These are phyloP conservation scores for Brachionus manjavacas DNA, from an alignment of 1,140 invertebrate species.

Conservation along the genomic window DNA sequence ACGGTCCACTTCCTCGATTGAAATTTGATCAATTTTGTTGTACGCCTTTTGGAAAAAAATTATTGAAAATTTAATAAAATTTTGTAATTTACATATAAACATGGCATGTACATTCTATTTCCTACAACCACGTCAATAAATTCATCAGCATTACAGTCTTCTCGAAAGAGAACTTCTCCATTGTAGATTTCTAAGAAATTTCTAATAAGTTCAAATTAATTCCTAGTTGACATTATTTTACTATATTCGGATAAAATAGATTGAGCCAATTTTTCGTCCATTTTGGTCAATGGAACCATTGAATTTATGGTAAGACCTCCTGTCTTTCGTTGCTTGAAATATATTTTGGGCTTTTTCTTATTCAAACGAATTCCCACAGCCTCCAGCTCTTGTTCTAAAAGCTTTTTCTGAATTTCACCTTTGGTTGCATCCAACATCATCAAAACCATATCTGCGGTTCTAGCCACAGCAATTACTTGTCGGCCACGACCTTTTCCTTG, in stretches of 20 bases:
- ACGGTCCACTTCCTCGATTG: constrained; percentile 80
- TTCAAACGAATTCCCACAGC: constrained; percentile 95
- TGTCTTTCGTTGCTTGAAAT: constrained; percentile 93
- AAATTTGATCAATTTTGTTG: constrained; percentile 86
- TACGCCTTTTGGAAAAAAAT: constrained; percentile 56
- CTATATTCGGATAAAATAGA: constrained; percentile 96
- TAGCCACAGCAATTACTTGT: constrained; percentile 97
- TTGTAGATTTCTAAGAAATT: constrained; percentile 94
- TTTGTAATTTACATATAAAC: constrained; percentile 74
- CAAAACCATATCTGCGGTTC: constrained; percentile 95
- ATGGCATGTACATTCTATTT: constrained; percentile 93
- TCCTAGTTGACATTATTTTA: constrained; percentile 68
- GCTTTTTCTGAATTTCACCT: constrained; percentile 86
- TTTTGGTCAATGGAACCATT: constrained; percentile 80
- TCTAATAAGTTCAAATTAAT: constrained; percentile 90
- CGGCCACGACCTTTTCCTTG: constrained; percentile 95
- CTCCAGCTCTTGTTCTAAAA: constrained; percentile 96
- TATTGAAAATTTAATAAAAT: constrained; percentile 41
- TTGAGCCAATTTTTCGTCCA: constrained; percentile 95
- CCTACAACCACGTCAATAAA: constrained; percentile 97
- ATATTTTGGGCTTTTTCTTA: constrained; percentile 92
- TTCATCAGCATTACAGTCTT: constrained; percentile 93
- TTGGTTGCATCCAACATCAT: constrained; percentile 97
- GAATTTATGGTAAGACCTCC: constrained; percentile 86
- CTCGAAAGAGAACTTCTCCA: constrained; percentile 67